phyloP scores from a whole-genome alignment of 1,140 invertebrate species.

The Chlorops oryzae region DNA sequence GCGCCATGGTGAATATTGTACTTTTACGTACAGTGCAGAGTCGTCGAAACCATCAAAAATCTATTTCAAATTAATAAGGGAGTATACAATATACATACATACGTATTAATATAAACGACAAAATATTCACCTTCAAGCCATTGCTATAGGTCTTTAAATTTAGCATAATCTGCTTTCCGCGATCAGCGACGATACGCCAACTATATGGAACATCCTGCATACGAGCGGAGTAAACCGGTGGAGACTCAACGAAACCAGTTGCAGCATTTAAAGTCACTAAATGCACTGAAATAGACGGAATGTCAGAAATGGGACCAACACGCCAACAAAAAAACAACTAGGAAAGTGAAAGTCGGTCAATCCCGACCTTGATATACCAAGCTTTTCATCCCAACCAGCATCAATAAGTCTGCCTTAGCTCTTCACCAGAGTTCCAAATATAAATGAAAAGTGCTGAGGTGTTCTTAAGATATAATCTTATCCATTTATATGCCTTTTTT shows the following conservation, averaged over 20 bases:
- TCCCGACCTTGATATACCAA: no score
- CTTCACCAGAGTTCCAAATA: no score
- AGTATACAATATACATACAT: background rate
- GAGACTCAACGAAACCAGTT: slow-evolving; percentile 65
- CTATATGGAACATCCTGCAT: slow-evolving; percentile 16
- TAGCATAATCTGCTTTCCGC: slow-evolving; percentile 15
- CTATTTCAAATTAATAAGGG: slow-evolving; percentile 14
- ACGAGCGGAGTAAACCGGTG: slow-evolving; percentile 45
- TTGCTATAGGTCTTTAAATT: slow-evolving; percentile 29
- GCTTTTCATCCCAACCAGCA: no score
- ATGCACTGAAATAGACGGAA: no score
- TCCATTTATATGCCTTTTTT: no score
- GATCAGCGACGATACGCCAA: slow-evolving; percentile 30
- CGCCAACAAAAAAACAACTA: no score
- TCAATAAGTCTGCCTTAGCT: no score
- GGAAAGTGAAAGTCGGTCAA: no score
- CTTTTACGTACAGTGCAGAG: slow-evolving; percentile 54
- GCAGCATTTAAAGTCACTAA: no score
- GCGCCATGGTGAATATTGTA: slow-evolving; percentile 46
- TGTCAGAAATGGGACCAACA: no score
- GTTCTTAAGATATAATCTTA: no score
- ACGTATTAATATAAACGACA: background rate
- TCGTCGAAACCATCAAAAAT: slow-evolving; percentile 61
- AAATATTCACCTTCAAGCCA: slow-evolving; percentile 26
- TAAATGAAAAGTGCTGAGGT: no score